These are phyloP conservation scores for Toxotes chatareus DNA, from an alignment of 2,113 vertebrate genomes.

Conservation along the genomic window DNA sequence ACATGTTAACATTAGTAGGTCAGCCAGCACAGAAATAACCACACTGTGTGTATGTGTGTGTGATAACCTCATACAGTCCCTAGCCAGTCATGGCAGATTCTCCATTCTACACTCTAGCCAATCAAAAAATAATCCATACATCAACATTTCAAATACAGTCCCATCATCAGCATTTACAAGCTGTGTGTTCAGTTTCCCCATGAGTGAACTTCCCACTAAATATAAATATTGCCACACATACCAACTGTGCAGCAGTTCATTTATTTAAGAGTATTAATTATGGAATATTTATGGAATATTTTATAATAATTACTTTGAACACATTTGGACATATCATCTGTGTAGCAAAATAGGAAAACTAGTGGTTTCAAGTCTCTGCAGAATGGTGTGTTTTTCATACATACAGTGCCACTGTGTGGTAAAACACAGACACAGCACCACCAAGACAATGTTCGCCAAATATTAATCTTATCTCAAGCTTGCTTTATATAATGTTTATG, in stretches of 20 bases:
- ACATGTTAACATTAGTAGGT: constrained; percentile 83
- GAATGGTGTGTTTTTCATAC: constrained; percentile 22
- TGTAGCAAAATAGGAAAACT: background rate
- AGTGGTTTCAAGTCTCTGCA: constrained; percentile 17
- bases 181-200: constrained; percentile 58
- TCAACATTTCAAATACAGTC: constrained; percentile 55
- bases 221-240: background rate
- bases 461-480: background rate
- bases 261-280: background rate
- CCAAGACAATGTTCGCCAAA: background rate
- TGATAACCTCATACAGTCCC: constrained; percentile 53
- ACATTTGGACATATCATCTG: background rate
- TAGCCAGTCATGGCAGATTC: constrained; percentile 38
- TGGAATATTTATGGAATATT: background rate
- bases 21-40: constrained; percentile 82
- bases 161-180: constrained; percentile 55
- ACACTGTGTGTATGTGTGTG: constrained; percentile 55
- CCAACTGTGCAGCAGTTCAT: background rate
- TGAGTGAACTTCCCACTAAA: constrained; percentile 43
- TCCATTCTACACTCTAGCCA: constrained; percentile 42
- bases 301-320: background rate
- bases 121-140: constrained; percentile 48
- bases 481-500: background rate
- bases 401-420: constrained; percentile 73
- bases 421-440: constrained; percentile 57